phyloP scores from a whole-genome alignment of 37 sponge, comb jelly and placozoan species.

The Diacarnus erythraeanus region DNA sequence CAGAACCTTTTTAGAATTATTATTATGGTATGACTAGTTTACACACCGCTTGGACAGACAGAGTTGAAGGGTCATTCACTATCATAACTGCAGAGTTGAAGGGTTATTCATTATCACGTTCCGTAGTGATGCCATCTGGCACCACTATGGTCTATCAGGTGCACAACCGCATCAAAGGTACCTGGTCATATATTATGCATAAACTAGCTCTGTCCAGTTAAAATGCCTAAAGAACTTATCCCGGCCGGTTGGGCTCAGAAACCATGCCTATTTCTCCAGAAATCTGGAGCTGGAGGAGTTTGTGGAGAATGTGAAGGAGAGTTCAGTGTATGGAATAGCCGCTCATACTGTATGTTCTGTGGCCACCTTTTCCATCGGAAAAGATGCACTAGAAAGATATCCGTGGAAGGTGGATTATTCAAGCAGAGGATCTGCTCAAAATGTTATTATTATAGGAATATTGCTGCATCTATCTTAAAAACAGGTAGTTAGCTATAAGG shows the following conservation, averaged over 20 bases:
- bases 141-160: too few species aligned
- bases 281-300: neutral
- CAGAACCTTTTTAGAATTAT: too few species aligned
- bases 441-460: constrained; percentile 25
- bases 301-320: constrained; percentile 25
- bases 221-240: constrained; percentile 25
- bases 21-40: neutral
- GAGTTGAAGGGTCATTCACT: too few species aligned
- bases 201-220: too few species aligned
- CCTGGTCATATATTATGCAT: too few species aligned
- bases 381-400: neutral
- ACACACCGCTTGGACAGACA: neutral
- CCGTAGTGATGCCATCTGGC: too few species aligned
- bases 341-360: constrained; percentile 33
- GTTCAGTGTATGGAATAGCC: constrained; percentile 23
- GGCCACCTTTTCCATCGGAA: constrained; percentile 30
- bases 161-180: too few species aligned
- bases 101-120: too few species aligned
- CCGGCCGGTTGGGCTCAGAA: constrained; percentile 24
- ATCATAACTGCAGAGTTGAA: too few species aligned
- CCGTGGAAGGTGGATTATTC: constrained; percentile 15
- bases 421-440: constrained; percentile 9
- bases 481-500: neutral
- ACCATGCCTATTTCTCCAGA: constrained; percentile 13
- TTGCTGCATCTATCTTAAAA: neutral